Evolutionary conservation across 2,888 invertebrate genomes (phyloP).

Genomic region (Eueremaeus valkanovi): DNA sequence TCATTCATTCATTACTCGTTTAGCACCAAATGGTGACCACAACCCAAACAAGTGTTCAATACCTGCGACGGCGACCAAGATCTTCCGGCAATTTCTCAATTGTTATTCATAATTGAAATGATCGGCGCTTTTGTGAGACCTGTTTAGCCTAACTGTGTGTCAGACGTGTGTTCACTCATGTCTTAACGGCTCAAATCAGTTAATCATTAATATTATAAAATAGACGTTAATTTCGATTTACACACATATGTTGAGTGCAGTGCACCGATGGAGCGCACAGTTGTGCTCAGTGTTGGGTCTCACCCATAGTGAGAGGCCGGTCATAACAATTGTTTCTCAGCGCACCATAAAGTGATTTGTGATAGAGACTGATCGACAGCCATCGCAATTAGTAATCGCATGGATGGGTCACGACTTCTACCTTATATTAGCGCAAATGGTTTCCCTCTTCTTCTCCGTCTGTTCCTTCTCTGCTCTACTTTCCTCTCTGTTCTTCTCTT

Average conservation of each 20-base stretch:
- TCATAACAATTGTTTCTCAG: slow-evolving; percentile 16
- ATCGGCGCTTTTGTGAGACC: not conserved
- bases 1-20: not conserved
- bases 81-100: slow-evolving; percentile 27
- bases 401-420: not conserved
- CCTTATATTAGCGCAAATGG: not conserved
- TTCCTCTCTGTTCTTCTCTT: not conserved
- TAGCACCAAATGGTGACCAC: not conserved
- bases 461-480: no score
- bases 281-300: not conserved
- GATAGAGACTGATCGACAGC: slow-evolving; percentile 28
- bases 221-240: no score
- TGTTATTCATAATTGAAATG: slow-evolving; percentile 8
- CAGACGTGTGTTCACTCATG: no score
- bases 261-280: not conserved
- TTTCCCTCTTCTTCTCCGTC: no score
- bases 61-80: slow-evolving; percentile 21
- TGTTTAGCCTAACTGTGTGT: no score
- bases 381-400: not conserved
- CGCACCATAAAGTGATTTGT: slow-evolving; percentile 33
- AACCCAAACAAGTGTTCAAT: slow-evolving; percentile 4
- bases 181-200: not conserved
- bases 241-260: no score
- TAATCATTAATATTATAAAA: no score
- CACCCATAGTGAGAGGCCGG: slow-evolving; percentile 13